Evolutionary conservation across 2,113 vertebrate species (phyloP), one percentile per base, ranked within the genome.

Genomic region (Tringa solitaria): DNA sequence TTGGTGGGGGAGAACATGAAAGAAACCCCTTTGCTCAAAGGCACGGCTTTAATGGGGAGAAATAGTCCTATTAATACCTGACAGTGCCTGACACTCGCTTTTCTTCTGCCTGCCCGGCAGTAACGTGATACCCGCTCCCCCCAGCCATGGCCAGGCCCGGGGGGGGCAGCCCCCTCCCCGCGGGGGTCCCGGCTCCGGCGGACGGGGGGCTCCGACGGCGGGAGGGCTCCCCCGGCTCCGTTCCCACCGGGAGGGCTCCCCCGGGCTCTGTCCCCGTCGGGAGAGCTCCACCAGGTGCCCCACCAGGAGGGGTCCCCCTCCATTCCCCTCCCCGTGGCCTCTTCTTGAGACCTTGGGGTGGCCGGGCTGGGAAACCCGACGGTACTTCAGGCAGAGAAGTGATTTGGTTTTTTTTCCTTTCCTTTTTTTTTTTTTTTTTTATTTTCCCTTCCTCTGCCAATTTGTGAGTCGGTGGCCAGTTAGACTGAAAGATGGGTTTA

Each of bases 1-100:
- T 63, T 96, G 93, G 45, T 79, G 92, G 68, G 51, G 74, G 91
- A 93, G 78, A 87, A 97, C 97, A 96, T 96, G 88, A 98, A 97
- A 98, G 90, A 46, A 89, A 93, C 35, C n/a, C 69, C 92, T 97
- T 97, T 96, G 90, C 96, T 97, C 77, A 95, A 95, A 97, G 81
- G 93, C 94, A 98, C 73, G 80, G 72, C 84, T 98, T 96, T 96
- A 97, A 96, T 95, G 91, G 97, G 96, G 81, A 93, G 87, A 90
- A 95, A 74, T 50, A 72, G 76, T 87, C 72, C 76, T 89, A 82
- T 89, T 97, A 97, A 96, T 96, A 96, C 94, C 74, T 94, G 95
- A 83, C 87, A 83, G 78, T 35, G 89, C 53, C 89, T 68, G 79
- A 92, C 89, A 76, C 51, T 86, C 27, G 4, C 56, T 75, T 97